These are phyloP conservation scores for Episyrphus balteatus DNA, from an alignment of 1,140 invertebrate genomes.

Conservation along the genomic window DNA sequence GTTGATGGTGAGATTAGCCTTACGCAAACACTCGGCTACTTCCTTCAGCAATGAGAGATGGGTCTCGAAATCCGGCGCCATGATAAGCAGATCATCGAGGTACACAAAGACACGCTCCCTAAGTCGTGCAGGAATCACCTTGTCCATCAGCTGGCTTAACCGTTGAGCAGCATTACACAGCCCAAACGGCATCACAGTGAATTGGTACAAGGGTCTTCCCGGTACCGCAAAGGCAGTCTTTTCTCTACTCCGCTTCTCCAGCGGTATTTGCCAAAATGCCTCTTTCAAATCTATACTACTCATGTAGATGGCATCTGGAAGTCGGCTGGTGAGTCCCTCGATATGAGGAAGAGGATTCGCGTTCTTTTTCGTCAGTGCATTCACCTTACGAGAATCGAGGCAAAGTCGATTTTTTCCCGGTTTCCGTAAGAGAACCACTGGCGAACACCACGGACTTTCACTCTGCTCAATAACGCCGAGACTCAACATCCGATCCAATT, in stretches of 20 bases:
- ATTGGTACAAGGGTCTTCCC: conserved; percentile 26
- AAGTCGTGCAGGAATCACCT: conserved; percentile 2
- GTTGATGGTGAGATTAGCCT: conserved; percentile 36
- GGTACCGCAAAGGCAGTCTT: conserved; percentile 39
- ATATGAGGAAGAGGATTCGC: conserved; percentile 11
- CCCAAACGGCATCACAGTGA: conserved; percentile 3
- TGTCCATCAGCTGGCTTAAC: conserved; percentile 1
- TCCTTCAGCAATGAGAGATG: background rate
- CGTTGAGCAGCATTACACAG: conserved; percentile 3
- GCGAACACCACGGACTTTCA: background rate
- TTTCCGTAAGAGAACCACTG: conserved; percentile 12
- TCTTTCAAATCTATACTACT: conserved; percentile 23
- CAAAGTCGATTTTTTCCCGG: conserved; percentile 16
- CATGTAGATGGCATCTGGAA: conserved; percentile 4
- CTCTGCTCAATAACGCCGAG: conserved; percentile 8
- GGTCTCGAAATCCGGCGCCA: background rate
- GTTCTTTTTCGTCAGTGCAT: conserved; percentile 4
- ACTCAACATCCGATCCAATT: conserved; percentile 3
- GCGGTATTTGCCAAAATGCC: conserved; percentile 28
- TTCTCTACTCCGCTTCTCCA: conserved; percentile 14
- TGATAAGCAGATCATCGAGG: conserved; percentile 2
- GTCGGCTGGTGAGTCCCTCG: conserved; percentile 6
- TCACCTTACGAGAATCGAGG: conserved; percentile 18
- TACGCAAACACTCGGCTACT: background rate
- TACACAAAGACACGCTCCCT: conserved; percentile 1